Base-by-base conservation (phyloP, 2,888 invertebrate species). In the Himalopsyche japonica region DNA sequence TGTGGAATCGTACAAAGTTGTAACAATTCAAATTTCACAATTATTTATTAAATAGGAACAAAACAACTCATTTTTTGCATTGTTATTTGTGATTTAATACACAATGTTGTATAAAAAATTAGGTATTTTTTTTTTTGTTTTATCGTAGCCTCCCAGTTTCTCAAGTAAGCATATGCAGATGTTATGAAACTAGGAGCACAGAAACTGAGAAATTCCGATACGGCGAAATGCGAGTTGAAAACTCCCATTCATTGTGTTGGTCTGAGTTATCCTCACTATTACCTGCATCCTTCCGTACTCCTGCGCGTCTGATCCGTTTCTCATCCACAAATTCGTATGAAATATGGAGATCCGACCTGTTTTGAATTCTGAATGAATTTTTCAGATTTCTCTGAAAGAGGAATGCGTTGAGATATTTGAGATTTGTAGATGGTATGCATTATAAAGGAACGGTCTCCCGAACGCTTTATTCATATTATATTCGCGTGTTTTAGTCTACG, bases 351-450 rank as follows among this genome's bases (percentile, higher is more conserved):
- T 79, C 80, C 84, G 48, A 84, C 87, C 86, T 87, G 87, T 85
- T 87, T 85, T 82, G 87, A 87, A 87, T 87, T 87, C 86, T 76
- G 79, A 86, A 79, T 84, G 86, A 86, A 87, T 87, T 86, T 87
- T 87, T 83, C 86, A 86, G 87, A 87, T 87, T 87, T 87, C 86
- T 86, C 82, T 79, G 20, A 70, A 82, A 57, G 76, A 86, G 82
- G 85, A 85, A 85, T 85, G 82, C 84, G 79, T 81, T 81, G 84
- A 85, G 84, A 86, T 81, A 86, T 86, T 79, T 64, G 85, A 83
- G 84, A 85, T 85, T 84, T 85, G 84, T 81, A 82, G 83, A 85
- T 84, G 84, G 86, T 83, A 86, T 86, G 85, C 82, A 79, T 76
- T 81, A 82, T 78, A 64, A 81, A 77, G 84, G 80, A 83, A 82